Evolutionary conservation across 64 coral and sea anemone genomes (phyloP).

Genomic region (Stichodactyla mertensii): DNA sequence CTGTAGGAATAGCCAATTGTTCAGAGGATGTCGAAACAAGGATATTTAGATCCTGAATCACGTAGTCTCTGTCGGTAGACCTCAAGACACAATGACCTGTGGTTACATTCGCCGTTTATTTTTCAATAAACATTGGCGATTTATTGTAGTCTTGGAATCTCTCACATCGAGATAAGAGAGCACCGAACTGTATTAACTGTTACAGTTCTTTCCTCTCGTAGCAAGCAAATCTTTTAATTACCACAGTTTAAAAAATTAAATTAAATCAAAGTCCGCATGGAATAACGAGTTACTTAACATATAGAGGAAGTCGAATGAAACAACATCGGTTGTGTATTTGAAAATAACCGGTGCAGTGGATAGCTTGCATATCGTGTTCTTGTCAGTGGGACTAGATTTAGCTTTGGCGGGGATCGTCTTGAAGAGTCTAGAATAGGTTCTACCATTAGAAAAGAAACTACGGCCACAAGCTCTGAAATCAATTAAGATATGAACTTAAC

Average conservation of each 20-base stretch:
- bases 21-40: not conserved
- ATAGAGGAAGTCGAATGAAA: not conserved
- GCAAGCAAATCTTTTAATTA: slow-evolving; percentile 7
- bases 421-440: not conserved
- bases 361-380: not conserved
- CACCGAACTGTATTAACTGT: not conserved
- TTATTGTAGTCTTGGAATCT: not conserved
- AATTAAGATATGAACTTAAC: too few relatives aligned
- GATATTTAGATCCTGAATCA: not conserved
- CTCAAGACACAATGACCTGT: not conserved
- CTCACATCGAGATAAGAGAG: slow-evolving; percentile 1
- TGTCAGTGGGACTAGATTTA: not conserved
- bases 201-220: not conserved
- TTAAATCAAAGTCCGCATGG: not conserved
- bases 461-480: too few relatives aligned
- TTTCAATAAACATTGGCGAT: not conserved
- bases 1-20: not conserved
- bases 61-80: not conserved
- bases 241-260: not conserved
- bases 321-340: not conserved
- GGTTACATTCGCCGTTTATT: not conserved
- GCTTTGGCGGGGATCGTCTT: not conserved
- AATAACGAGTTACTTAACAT: not conserved
- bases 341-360: not conserved
- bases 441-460: too few relatives aligned